Base-by-base conservation (phyloP, 2,113 vertebrate species). In the Halichoerus grypus region DNA sequence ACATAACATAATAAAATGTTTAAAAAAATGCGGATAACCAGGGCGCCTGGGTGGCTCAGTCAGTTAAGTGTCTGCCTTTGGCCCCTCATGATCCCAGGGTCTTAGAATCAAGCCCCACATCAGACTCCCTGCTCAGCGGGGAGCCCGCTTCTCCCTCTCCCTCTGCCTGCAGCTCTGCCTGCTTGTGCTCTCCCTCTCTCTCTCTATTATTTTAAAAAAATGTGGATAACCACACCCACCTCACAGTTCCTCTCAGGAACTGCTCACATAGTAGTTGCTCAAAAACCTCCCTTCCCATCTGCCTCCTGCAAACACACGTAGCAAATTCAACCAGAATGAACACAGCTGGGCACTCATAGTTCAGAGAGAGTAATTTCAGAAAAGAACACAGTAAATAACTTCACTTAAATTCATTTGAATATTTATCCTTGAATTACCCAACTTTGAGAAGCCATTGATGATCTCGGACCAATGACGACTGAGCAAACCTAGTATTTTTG, bases 271-370 rank as follows among this genome's bases (percentile, higher is more conserved):
- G 0, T 10, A 36, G 13, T 13, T 7, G 4, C 9, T 92, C 84
- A 59, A 24, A 53, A 76, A 79, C 24, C 36, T 46, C 36, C 49
- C 18, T 81, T 82, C 83, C 13, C 71, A 16, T 33, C 24, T 10
- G 11, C 16, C 36, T 69, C 49, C 24, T 1, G 86, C 2, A 46
- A 46, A 4, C n/a, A 26, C 21, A 46, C 1, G 1, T 0, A 13
- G 33, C 13, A 85, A 22, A 76, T 26, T 39, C 57, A 33, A 67
- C 39, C 86, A 69, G 86, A 76, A 88, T 24, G 55, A 36, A 31
- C 36, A 36, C 2, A 69, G 80, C 61, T 84, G 63, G 51, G 31
- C 39, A 26, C 51, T 46, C 42, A 24, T 0, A 22, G 36, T 22
- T 57, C 69, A 67, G 39, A 49, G 51, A 85, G 6, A 15, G 18